These are phyloP conservation scores for Dunckerocampus dactyliophorus DNA, from an alignment of 2,113 vertebrate genomes.

Conservation along the genomic window DNA sequence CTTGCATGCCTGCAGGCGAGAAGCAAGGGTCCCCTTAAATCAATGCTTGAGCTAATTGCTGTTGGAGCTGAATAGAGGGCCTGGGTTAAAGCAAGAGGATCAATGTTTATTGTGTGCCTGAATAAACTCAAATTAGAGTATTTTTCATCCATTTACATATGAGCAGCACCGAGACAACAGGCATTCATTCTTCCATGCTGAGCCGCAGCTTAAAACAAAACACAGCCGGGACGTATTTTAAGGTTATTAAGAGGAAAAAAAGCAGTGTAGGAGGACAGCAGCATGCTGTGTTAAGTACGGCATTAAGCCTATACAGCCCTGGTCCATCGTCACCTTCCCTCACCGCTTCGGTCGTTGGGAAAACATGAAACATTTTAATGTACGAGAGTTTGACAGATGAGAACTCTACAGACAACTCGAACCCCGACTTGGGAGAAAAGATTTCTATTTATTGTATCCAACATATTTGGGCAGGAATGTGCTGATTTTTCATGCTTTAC, in stretches of 20 bases:
- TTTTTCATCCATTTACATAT: constrained; percentile 82
- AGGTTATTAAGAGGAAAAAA: constrained; percentile 46
- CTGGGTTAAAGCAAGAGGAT: constrained; percentile 80
- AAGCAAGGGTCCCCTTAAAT: constrained; percentile 43
- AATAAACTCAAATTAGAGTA: constrained; percentile 90
- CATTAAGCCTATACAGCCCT: constrained; percentile 11
- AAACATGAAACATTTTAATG: too few species aligned
- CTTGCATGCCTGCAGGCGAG: constrained; percentile 42
- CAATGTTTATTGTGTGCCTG: constrained; percentile 90
- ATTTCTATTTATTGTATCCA: too few species aligned
- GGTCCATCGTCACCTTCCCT: constrained; percentile 22
- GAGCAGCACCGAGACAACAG: constrained; percentile 81
- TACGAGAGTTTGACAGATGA: too few species aligned
- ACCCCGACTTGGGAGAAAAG: too few species aligned
- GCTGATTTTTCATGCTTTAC: too few species aligned
- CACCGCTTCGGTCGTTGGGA: not conserved
- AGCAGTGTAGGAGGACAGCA: constrained; percentile 20
- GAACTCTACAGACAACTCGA: too few species aligned
- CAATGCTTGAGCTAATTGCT: constrained; percentile 80
- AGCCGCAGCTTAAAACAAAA: constrained; percentile 71
- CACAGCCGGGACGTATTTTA: constrained; percentile 38
- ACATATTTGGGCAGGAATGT: too few species aligned
- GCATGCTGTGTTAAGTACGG: constrained; percentile 41
- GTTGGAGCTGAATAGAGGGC: constrained; percentile 76
- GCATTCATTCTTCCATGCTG: constrained; percentile 77